Evolutionary conservation across 2,113 vertebrate species (phyloP), one percentile per base, ranked within the genome.

Genomic region (Plestiodon gilberti): DNA sequence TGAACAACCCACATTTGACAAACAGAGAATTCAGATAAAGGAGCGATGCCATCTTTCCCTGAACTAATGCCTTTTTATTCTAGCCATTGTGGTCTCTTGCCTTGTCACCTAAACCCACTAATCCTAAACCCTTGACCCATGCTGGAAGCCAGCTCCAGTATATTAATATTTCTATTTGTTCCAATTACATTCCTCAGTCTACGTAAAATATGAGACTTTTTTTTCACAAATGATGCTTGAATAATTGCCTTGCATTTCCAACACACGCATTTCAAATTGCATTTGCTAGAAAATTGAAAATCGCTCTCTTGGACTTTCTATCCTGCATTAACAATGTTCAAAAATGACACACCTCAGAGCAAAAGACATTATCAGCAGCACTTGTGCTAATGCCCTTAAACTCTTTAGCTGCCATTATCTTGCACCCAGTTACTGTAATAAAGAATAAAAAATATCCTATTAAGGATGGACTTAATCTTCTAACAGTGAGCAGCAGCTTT

Each of bases 131-230:
- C 40, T n/a, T 83, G 25, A 75, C 33, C 40, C 59, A 10, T 22
- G 28, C 13, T n/a, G 57, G 71, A 74, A 83, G 30, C 14, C 18
- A 38, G 35, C 11, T 43, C 28, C 22, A 1, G 38, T n/a, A 40
- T 62, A 84, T 30, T 62, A 84, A 84, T 75, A 9, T 84, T 43
- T 40, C 40, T n/a, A 43, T 64, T 75, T 62, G 48, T 75, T 84
- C 38, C 30, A 20, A 48, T 62, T 30, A 30, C 35, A 43, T 30
- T 43, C 59, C 71, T 74, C 43, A 81, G 57, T 38, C 43, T 48
- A 35, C 61, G 22, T 64, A 25, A 78, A 20, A 78, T 4, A 59
- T 52, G 14, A 76, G 6, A 30, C 28, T 57, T 15, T 57, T 15
- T 57, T 77, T 57, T 22, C 48, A 57, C n/a, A 73, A 73, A 4